These are phyloP conservation scores for Diachrysia chrysitis DNA, from an alignment of 2,888 invertebrate species.

Conservation along the genomic window DNA sequence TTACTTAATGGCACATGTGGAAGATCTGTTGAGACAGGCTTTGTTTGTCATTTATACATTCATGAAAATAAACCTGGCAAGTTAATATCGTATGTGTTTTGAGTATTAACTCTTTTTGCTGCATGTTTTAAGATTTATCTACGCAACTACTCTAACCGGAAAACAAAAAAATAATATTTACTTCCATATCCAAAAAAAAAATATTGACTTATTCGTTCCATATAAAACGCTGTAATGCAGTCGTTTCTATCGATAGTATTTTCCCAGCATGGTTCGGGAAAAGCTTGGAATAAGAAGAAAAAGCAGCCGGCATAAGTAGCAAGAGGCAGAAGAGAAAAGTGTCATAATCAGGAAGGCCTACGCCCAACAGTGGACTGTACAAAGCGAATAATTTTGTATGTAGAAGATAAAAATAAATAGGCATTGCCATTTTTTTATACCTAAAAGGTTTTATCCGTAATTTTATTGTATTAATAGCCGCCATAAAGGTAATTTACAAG, in stretches of 20 bases:
- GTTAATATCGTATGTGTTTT: background rate
- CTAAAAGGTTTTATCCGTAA: background rate
- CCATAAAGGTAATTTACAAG: slow-evolving; percentile 13
- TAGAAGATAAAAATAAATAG: background rate
- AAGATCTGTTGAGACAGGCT: slow-evolving; percentile 4
- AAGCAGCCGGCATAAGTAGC: too few species aligned
- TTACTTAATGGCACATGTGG: slow-evolving; percentile 2
- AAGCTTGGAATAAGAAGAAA: background rate
- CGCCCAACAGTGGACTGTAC: background rate
- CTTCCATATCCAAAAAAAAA: too few species aligned
- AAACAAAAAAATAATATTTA: too few species aligned
- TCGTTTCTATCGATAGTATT: too few species aligned
- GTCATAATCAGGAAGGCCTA: too few species aligned
- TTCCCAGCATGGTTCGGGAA: too few species aligned
- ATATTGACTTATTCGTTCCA: too few species aligned
- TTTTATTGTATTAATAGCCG: background rate
- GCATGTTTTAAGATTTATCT: background rate
- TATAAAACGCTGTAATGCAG: too few species aligned
- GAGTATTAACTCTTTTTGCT: background rate
- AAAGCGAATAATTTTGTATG: too few species aligned
- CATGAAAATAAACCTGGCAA: background rate
- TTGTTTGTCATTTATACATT: background rate
- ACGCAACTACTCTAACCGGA: too few species aligned
- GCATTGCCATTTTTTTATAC: background rate
- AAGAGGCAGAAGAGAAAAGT: background rate